phyloP scores from a whole-genome alignment of 2,888 invertebrate genomes.

The Gastrophysa polygoni region DNA sequence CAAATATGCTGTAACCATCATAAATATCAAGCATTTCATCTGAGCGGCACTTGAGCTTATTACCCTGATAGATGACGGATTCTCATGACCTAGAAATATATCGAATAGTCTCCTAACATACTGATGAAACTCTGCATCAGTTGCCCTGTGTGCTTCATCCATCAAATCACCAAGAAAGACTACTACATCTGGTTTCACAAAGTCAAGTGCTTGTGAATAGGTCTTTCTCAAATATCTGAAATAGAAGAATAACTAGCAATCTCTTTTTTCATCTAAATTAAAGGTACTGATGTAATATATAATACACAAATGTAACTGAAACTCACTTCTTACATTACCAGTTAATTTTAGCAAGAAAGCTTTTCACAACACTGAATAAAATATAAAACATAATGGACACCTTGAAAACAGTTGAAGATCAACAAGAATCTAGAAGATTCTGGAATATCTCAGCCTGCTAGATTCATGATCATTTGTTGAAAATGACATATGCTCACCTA shows the following conservation, averaged over 20 bases:
- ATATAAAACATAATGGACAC: too few relatives aligned
- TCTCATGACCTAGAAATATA: constrained; percentile 63
- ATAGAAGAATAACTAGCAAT: too few relatives aligned
- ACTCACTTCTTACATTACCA: too few relatives aligned
- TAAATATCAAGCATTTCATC: neutral
- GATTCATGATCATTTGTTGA: too few relatives aligned
- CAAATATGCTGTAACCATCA: constrained; percentile 69
- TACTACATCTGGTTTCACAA: constrained; percentile 81
- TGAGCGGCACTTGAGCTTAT: constrained; percentile 21
- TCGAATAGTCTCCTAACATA: constrained; percentile 77
- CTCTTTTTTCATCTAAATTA: too few relatives aligned
- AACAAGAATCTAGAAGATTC: too few relatives aligned
- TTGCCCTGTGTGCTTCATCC: constrained; percentile 90
- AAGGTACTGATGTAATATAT: too few relatives aligned
- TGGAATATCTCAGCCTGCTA: neutral
- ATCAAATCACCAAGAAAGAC: constrained; percentile 93
- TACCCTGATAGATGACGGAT: constrained; percentile 51
- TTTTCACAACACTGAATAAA: too few relatives aligned
- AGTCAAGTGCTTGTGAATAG: constrained; percentile 72
- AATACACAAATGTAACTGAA: too few relatives aligned
- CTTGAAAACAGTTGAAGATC: too few relatives aligned
- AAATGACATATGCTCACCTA: constrained; percentile 63
- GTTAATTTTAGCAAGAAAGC: too few relatives aligned
- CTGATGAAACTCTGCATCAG: constrained; percentile 68
- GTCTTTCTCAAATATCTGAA: constrained; percentile 80